Conservation (phyloP, 2,797 vertebrate species). For the Babyrousa celebensis region DNA sequence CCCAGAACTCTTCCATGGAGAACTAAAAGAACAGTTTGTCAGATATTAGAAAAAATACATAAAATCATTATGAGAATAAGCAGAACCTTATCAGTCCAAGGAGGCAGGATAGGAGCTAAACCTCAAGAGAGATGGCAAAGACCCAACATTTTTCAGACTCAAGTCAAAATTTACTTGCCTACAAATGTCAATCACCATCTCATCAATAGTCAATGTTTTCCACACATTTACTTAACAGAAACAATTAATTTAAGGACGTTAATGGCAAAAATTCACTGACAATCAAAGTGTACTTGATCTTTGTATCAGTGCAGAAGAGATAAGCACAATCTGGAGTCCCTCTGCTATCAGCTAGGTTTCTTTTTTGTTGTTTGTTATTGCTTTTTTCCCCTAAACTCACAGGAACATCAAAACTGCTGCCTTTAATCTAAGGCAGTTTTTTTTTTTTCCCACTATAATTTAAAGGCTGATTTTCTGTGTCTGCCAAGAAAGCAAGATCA, state of each 20-base stretch:
- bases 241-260: neutral
- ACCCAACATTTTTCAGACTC: neutral
- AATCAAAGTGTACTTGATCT: neutral
- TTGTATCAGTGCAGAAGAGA: neutral
- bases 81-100: neutral
- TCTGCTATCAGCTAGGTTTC: neutral
- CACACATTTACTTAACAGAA: neutral
- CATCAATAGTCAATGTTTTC: neutral
- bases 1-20: neutral
- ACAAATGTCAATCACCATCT: neutral
- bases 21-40: neutral
- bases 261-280: neutral
- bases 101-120: neutral
- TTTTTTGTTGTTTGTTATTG: neutral
- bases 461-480: slow-evolving; percentile 45
- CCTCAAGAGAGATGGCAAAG: neutral
- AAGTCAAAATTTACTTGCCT: neutral
- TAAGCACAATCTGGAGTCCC: neutral
- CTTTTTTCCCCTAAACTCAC: neutral
- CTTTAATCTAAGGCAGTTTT: slow-evolving; percentile 15
- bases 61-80: neutral
- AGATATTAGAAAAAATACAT: neutral
- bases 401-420: neutral
- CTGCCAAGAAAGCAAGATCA: slow-evolving; percentile 20
- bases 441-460: slow-evolving; percentile 22